Evolutionary conservation across 92 coral and sea anemone genomes (phyloP).

Genomic region (Heliopora coerulea): DNA sequence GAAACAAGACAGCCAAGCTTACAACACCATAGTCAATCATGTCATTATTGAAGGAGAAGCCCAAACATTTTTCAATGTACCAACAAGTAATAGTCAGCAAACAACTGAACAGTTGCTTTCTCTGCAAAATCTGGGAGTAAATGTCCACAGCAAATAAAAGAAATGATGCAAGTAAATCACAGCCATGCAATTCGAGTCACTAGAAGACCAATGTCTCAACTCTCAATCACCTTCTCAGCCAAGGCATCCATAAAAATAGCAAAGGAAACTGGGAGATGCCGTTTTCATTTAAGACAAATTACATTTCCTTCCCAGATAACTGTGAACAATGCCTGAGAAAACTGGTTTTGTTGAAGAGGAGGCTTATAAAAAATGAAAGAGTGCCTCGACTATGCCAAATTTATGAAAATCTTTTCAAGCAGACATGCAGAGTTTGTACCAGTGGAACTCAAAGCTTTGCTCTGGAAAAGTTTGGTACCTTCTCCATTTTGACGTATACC

Average conservation of each 20-base stretch:
- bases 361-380: constrained; percentile 14
- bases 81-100: constrained; percentile 4
- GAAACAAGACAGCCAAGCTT: constrained; percentile 2
- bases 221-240: constrained; percentile 22
- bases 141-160: constrained; percentile 14
- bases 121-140: constrained; percentile 17
- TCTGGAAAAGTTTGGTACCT: constrained; percentile 10
- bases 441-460: constrained; percentile 25
- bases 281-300: constrained; percentile 40
- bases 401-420: constrained; percentile 17
- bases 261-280: constrained; percentile 44
- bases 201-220: constrained; percentile 23
- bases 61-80: constrained; percentile 11
- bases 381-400: constrained; percentile 22
- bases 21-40: constrained; percentile 30
- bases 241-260: constrained; percentile 32
- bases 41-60: constrained; percentile 7
- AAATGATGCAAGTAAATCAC: constrained; percentile 38
- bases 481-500: constrained; percentile 14
- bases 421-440: constrained; percentile 23
- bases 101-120: constrained; percentile 8
- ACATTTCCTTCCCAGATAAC: constrained; percentile 25
- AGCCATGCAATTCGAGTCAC: constrained; percentile 32
- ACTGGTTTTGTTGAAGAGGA: constrained; percentile 10
- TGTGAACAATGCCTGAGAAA: constrained; percentile 13